These are phyloP conservation scores for Drosophila sordidapex DNA, from an alignment of 2,888 invertebrate species.

Conservation along the genomic window DNA sequence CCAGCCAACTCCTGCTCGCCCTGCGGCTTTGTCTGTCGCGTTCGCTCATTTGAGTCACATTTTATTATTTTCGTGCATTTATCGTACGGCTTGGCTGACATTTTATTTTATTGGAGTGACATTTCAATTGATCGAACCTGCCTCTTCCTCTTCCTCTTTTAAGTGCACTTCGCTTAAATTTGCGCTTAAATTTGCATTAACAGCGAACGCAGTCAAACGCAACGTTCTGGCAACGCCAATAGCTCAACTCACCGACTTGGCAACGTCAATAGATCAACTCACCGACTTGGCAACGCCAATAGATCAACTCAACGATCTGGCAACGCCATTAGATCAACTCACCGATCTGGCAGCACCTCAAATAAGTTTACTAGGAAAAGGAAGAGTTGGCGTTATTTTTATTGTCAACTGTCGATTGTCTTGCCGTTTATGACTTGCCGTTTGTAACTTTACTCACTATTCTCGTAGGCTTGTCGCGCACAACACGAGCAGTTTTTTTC, in stretches of 20 bases:
- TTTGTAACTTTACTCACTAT: conserved; percentile 22
- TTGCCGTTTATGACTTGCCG: conserved; percentile 6
- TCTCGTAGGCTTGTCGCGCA: conserved; percentile 33
- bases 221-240: background rate
- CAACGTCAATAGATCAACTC: background rate
- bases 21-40: conserved; percentile 61
- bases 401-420: conserved; percentile 9
- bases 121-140: conserved; percentile 71
- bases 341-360: conserved; percentile 12
- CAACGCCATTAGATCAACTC: background rate
- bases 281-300: too few species aligned
- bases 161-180: conserved; percentile 21
- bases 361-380: too few species aligned
- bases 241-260: conserved; percentile 3
- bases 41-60: conserved; percentile 78
- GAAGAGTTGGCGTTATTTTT: conserved; percentile 23
- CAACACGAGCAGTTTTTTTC: conserved; percentile 42
- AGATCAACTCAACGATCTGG: conserved; percentile 2
- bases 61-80: conserved; percentile 80
- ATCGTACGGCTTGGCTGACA: conserved; percentile 69
- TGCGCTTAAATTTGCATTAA: conserved; percentile 14
- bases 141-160: conserved; percentile 23
- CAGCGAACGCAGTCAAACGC: conserved; percentile 1
- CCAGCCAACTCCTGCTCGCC: conserved; percentile 17
- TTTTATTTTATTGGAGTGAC: conserved; percentile 80